Evolutionary conservation across 2,888 invertebrate genomes (phyloP), one percentile per base, ranked within the genome.

Genomic region (Diploptera punctata): DNA sequence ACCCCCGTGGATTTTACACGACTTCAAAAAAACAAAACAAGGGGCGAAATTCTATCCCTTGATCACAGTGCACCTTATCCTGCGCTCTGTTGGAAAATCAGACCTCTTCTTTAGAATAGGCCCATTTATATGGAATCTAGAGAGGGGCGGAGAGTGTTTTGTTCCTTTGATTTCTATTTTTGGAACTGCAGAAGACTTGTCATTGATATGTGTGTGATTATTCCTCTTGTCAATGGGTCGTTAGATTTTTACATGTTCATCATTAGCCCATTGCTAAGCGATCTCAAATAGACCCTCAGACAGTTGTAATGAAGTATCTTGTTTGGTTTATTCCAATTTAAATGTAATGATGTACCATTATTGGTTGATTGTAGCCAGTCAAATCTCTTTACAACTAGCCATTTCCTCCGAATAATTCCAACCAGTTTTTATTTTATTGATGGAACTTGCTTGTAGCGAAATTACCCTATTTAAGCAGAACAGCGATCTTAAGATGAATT

Each of bases 1-100:
- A 67, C 62, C 61, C 70, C 65, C 52, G 70, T 47, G 61, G 70
- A 29, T 52, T 73, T 65, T 49, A 71, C 71, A 71, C 54, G 71
- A n/a, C 65, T 67, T 67, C 62, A 67, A 52, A 71, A 71, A 67
- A 52, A 67, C 65, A 54, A 60, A 43, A 29, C 65, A 38, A 69
- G 29, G 44, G 61, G 67, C 54, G 49, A 52, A 68, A 21, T 54
- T 43, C 38, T 38, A 68, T 68, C 67, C 24, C 38, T n/a, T 24
- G 43, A 67, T 67, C 67, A 19, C 47, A 67, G 29, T n/a, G 49
- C 57, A 19, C 44, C 38, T 16, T 29, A 31, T 9, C n/a, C 16
- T 47, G 7, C n/a, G 29, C 16, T 29, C n/a, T 29, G 31, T 10
- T 24, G 4, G 57, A 9, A 18, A 57, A 57, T n/a, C n/a, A n/a